These are phyloP conservation scores for Pygmarrhopalites habei DNA, from an alignment of 1,140 invertebrate genomes.

Conservation along the genomic window DNA sequence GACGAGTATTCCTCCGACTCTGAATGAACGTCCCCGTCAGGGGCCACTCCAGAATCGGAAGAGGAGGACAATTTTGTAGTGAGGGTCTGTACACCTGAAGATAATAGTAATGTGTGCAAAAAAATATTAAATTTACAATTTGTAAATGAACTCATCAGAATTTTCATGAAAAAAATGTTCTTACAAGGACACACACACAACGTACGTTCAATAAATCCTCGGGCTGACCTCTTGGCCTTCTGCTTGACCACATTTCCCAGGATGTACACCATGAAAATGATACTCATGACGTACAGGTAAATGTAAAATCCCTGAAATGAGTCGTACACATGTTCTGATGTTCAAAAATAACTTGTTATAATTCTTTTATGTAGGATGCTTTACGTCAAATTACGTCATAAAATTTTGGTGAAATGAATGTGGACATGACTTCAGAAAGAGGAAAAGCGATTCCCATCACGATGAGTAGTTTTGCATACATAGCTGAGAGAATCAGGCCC, in stretches of 20 bases:
- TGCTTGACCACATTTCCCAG: constrained; percentile 49
- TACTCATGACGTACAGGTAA: constrained; percentile 68
- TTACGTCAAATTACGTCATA: constrained; percentile 60
- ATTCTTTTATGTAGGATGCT: too few species aligned
- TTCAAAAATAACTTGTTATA: too few species aligned
- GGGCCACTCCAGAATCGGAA: constrained; percentile 4
- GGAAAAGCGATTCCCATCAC: constrained; percentile 92
- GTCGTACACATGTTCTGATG: neutral
- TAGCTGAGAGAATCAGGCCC: constrained; percentile 76
- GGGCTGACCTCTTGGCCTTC: constrained; percentile 16
- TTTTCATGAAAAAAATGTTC: neutral
- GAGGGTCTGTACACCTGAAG: constrained; percentile 6
- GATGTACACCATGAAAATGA: constrained; percentile 71
- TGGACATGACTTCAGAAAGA: constrained; percentile 82
- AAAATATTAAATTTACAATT: constrained; percentile 1
- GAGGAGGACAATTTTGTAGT: neutral
- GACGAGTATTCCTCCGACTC: neutral
- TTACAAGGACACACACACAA: too few species aligned
- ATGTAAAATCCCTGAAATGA: constrained; percentile 69
- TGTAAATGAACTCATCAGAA: neutral
- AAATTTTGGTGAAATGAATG: constrained; percentile 79
- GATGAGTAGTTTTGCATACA: constrained; percentile 87
- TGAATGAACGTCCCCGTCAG: neutral
- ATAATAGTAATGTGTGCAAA: too few species aligned
- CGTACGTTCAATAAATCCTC: constrained; percentile 19